A percentile compares a stretch with the other conserved stretches of the same genome.
These are phyloP conservation scores for Clarias batrachus DNA, from an alignment of 2,113 vertebrate species.

Conservation along the genomic window DNA sequence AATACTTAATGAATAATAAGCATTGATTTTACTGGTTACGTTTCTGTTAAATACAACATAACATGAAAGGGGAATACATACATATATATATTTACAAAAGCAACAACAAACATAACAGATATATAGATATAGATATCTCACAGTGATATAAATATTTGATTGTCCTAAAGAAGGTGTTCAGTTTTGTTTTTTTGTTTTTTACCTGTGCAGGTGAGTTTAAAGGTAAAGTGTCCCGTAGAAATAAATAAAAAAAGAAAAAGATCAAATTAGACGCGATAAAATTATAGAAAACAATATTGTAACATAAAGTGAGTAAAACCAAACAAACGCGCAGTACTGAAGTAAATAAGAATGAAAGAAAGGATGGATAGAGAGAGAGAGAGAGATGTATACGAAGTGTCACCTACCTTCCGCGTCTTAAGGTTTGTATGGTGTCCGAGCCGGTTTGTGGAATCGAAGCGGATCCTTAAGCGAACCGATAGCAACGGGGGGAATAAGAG, in stretches of 20 bases:
- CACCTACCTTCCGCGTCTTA: constrained; percentile 81
- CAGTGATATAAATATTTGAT: neutral
- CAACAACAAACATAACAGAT: neutral
- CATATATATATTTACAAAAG: neutral
- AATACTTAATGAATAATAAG: neutral
- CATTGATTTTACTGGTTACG: neutral
- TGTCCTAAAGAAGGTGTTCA: constrained; percentile 41
- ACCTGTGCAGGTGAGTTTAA: constrained; percentile 85
- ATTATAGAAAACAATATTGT: neutral
- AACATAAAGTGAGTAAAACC: neutral
- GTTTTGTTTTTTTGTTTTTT: constrained; percentile 38
- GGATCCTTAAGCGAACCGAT: constrained; percentile 87
- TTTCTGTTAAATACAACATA: neutral
- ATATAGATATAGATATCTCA: neutral
- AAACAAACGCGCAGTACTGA: neutral
- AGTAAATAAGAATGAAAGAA: neutral
- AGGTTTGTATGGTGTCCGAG: constrained; percentile 78
- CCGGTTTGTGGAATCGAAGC: constrained; percentile 79
- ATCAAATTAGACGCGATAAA: neutral
- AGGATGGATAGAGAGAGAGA: neutral
- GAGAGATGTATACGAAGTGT: constrained; percentile 35
- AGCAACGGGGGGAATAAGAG: constrained; percentile 58
- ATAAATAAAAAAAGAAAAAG: neutral
- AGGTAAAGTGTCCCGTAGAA: constrained; percentile 51
- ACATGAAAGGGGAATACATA: neutral